These are phyloP conservation scores for Psittacula derbiana DNA, from an alignment of 2,797 vertebrate species.

Conservation along the genomic window DNA sequence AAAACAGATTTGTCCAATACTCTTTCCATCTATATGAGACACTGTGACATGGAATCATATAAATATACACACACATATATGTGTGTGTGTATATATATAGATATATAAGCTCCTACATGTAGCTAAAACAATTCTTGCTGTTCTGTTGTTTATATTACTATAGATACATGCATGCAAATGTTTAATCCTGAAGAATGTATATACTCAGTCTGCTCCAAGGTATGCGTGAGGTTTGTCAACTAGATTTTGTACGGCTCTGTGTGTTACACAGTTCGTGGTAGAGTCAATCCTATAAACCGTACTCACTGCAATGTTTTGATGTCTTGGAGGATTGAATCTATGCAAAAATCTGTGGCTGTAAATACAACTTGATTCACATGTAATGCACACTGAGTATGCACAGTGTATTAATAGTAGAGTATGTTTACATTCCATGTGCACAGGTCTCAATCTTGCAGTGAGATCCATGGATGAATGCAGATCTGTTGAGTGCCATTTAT, in stretches of 20 bases:
- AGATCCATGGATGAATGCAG: not conserved
- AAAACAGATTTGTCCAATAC: not conserved
- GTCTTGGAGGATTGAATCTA: not conserved
- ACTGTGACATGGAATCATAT: not conserved
- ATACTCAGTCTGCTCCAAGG: not conserved
- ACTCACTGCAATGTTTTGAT: not conserved
- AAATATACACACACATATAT: fast-evolving
- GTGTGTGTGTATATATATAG: not conserved
- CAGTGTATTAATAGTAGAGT: not conserved
- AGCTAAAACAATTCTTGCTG: not conserved
- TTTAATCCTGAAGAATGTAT: not conserved
- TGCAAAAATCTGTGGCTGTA: not conserved
- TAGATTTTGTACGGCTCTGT: not conserved
- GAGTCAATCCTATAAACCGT: not conserved
- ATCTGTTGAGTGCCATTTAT: not conserved
- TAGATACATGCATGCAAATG: not conserved
- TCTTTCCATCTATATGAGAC: not conserved
- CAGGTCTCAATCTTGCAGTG: not conserved
- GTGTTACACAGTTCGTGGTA: not conserved
- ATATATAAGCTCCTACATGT: not conserved
- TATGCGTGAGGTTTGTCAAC: not conserved
- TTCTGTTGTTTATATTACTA: not conserved
- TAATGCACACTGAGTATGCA: not conserved
- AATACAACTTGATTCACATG: not conserved
- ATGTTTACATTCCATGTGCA: not conserved